Base-by-base conservation (phyloP, 2,113 vertebrate species). In the Festucalex cinctus region DNA sequence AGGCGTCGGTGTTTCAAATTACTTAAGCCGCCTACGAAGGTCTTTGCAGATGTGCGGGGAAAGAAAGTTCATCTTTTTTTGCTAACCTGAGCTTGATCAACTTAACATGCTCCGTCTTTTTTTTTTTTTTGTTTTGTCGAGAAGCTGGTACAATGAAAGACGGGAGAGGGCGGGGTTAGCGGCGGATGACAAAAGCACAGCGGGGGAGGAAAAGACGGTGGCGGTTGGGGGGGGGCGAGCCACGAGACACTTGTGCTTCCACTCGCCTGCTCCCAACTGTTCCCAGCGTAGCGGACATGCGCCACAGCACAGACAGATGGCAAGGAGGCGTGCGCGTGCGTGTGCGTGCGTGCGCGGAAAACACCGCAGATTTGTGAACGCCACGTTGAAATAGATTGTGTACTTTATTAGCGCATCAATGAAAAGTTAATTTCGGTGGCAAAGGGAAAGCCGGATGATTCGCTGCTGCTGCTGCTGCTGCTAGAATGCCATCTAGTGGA, bases 291-390 rank as follows among this genome's bases (percentile, higher is more conserved):
- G 81, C 74, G 83, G 85, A 83, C 80, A 88, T 60, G 80, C 85
- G 83, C 86, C 68, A 78, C 80, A 86, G 88, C 82, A 84, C 86
- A 83, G 77, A 86, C 88, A 89, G 86, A 89, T 88, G 89, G 86
- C 73, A 65, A 70, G 61, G 74, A 76, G 68, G 83, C 76, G 80
- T 81, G 84, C 70, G 56, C 19, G 26, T 59, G 35, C 36, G 57
- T 59, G 57, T 19, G 22, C 3, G 24, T 32, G 32, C 5, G 32
- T 5, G 56, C 17, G 54, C 9, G n/a, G 54, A 22, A 64, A 44
- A 48, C 10, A 20, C 9, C 32, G 46, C 46, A 43, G n/a, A 17
- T 26, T 3, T 13, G n/a, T 39, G 6, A 22, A 39, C 13, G 39
- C n/a, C 13, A 6, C 14, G 41, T 24, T 62, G 66, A 74, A 66